Evolutionary conservation across 2,797 vertebrate genomes (phyloP), one percentile per base, ranked within the genome.

Genomic region (Phataginus tricuspis): DNA sequence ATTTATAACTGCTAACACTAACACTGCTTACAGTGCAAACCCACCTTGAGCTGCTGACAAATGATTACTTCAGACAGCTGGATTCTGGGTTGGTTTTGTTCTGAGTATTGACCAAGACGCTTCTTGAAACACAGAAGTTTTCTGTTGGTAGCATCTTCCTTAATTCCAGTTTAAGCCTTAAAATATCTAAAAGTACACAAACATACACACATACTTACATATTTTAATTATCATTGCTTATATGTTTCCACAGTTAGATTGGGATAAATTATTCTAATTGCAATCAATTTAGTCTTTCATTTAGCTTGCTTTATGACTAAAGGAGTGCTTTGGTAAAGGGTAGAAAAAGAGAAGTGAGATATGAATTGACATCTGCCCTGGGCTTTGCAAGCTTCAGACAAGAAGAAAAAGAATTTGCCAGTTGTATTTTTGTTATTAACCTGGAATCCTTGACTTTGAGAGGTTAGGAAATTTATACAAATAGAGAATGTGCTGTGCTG

Each of bases 1-100:
- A 83, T 94, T 79, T 86, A 57, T 88, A 94, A 82, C 95, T 80
- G 53, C 93, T 90, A 63, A 39, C n/a, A 69, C 68, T 69, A 94
- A 82, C 59, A 77, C 45, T n/a, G 63, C 72, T 39, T 45, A 59
- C n/a, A 86, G 15, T 19, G 51, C 61, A 95, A 87, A 94, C 29
- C 51, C 14, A 74, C 19, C 42, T 85, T 7, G 23, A 87, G 19
- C 31, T 71, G 71, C 51, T 96, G 61, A 68, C 21, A 31, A 39
- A 7, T 90, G 89, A 92, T 92, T 63, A 55, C 63, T 85, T 79
- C 31, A 77, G 79, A 86, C 49, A 90, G 25, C 80, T 90, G 80
- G 53, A 80, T 88, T 96, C 66, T 72, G 63, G 57, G 34, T 97
- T 90, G 55, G 27, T 86, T 92, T 94, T 16, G 0, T 86, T 92